These are phyloP conservation scores for Mola mola DNA, from an alignment of 2,113 vertebrate species.

Conservation along the genomic window DNA sequence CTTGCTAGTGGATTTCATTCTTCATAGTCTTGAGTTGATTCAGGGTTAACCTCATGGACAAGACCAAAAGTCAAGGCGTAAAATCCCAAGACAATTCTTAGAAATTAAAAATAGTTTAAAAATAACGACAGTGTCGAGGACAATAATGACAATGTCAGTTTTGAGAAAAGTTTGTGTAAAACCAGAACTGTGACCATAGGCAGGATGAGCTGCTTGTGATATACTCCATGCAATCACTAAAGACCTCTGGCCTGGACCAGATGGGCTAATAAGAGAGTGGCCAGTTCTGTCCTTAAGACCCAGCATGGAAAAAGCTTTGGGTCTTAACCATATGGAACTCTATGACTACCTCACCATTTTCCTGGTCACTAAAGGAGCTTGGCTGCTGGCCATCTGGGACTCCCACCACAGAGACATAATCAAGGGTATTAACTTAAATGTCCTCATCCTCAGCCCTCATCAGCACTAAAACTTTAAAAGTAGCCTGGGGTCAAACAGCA, in stretches of 20 bases:
- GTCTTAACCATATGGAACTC: constrained; percentile 54
- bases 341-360: constrained; percentile 13
- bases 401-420: constrained; percentile 8
- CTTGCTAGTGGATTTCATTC: too few relatives aligned
- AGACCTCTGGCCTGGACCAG: constrained; percentile 39
- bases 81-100: too few relatives aligned
- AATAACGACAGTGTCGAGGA: too few relatives aligned
- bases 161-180: background rate
- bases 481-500: constrained; percentile 5
- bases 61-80: too few relatives aligned
- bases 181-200: too few relatives aligned
- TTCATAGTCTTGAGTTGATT: too few relatives aligned
- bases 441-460: constrained; percentile 1
- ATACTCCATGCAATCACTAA: constrained; percentile 3
- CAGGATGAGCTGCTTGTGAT: background rate
- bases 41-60: too few relatives aligned
- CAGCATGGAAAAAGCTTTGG: constrained; percentile 52
- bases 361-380: constrained; percentile 49
- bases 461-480: too few relatives aligned
- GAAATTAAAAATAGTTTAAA: too few relatives aligned
- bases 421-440: constrained; percentile 51
- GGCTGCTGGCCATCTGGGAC: constrained; percentile 54
- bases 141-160: background rate
- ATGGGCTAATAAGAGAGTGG: constrained; percentile 47
- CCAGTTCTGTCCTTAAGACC: constrained; percentile 43